Conservation (phyloP, 2,888 invertebrate genomes). For the Orchestes rusci region DNA sequence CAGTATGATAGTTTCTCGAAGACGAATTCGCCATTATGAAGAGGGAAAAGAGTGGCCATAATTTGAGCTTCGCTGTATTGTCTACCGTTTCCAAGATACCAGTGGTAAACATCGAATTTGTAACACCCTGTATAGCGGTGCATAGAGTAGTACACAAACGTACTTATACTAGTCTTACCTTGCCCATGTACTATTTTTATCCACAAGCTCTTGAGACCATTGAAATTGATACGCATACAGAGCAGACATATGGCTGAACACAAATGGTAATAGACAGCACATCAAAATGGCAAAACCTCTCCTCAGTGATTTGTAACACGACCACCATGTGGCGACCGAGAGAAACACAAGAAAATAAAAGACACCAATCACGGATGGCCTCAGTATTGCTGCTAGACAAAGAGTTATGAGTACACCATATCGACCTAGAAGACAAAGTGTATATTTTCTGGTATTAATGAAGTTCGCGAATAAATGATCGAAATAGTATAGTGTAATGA, state of each 20-base stretch:
- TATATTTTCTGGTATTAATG: no score
- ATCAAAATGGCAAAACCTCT: constrained; percentile 70
- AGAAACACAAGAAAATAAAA: constrained; percentile 85
- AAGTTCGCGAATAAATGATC: no score
- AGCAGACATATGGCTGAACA: constrained; percentile 64
- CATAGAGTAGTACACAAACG: no score
- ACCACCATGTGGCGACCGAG: constrained; percentile 79
- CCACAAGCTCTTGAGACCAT: constrained; percentile 66
- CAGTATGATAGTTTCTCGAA: no score
- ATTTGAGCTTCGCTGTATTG: no score
- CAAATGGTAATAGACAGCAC: constrained; percentile 64
- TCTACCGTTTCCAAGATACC: no score
- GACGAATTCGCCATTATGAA: no score
- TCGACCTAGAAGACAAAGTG: constrained; percentile 57
- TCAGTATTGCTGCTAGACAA: constrained; percentile 67
- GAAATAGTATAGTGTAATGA: no score
- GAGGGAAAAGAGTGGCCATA: no score
- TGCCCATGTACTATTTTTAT: constrained; percentile 62
- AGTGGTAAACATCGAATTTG: no score
- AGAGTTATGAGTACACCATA: constrained; percentile 58
- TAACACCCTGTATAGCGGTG: no score
- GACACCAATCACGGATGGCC: constrained; percentile 76
- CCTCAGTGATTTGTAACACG: constrained; percentile 68
- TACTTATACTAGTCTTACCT: no score
- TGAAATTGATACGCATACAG: constrained; percentile 80